Evolutionary conservation across 1,140 invertebrate genomes (phyloP), one percentile per base, ranked within the genome.

Genomic region (Tribolium castaneum): DNA sequence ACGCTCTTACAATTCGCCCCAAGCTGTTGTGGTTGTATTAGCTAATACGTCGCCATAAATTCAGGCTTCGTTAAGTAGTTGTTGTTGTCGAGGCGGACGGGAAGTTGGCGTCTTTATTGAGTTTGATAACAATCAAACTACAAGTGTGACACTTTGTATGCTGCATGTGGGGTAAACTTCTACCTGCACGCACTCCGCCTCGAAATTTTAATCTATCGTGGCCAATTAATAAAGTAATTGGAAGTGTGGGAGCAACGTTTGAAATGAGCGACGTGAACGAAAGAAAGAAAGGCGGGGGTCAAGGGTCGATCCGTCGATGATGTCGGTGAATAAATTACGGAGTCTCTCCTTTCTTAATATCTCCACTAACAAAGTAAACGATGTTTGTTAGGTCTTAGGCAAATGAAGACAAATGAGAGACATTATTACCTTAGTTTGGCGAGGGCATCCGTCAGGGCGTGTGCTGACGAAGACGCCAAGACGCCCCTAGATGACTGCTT

Each of bases 341-440:
- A 51, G 66, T 54, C 70, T 72, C 56, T 70, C 6, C 76, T 74
- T 72, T 77, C 75, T 79, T 81, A 78, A 79, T 77, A 77, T 81
- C 75, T 79, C 59, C 14, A 74, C 75, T 78, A 79, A 66, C 76
- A 80, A 80, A 82, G 81, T 80, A 80, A 78, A 82, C 78, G 79
- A 75, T 81, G 81, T 83, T 84, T 80, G 80, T 79, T 70, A 77
- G 80, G 82, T 84, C 80, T 82, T 83, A 84, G 81, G 84, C 83
- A 85, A 85, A 85, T 85, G 80, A 85, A 85, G 84, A 85, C 83
- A 84, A 85, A 85, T 84, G 82, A 83, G 80, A 77, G 81, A 81
- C 83, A 82, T 85, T 85, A 85, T 85, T 85, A 84, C 84, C 84
- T 85, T 83, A 84, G 83, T 82, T 83, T 82, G 81, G 80, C 78